Base-by-base conservation (phyloP, 2,888 invertebrate genomes). In the Frankliniella intonsa region DNA sequence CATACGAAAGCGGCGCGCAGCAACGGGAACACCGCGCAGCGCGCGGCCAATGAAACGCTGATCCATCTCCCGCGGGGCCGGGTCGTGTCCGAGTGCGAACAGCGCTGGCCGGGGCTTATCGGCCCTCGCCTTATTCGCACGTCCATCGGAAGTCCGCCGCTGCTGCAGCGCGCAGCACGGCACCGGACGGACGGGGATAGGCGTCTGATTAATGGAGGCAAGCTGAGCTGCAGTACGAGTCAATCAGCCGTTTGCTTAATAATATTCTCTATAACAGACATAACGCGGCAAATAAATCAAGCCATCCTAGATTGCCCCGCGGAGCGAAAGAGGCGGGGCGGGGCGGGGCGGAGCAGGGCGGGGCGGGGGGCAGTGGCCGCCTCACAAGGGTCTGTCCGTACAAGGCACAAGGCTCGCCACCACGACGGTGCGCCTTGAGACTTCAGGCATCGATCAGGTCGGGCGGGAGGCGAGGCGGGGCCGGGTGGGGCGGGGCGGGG, bases 281-380 rank as follows among this genome's bases (percentile, higher is more conserved):
- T 25, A 76, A 76, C 69, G 25, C 69, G 69, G n/a, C 69, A 69
- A 76, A 25, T 76, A 76, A 76, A 76, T 76, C 69, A 76, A n/a
- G 19, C 11, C 69, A 69, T 19, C 69, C 55, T 10, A 38, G 38
- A 38, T 38, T 38, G 38, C 38, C 38, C 38, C 38, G 38, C 38
- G n/a, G n/a, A n/a, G n/a, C n/a, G n/a, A n/a, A n/a, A n/a, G n/a
- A n/a, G n/a, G n/a, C n/a, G 38, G 38, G 38, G 38, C 38, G 38
- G 38, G 38, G 38, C 3, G 38, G 3, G 38, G 38, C 3, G 38
- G 38, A 38, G 38, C n/a, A n/a, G 38, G 38, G 38, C 5, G 38
- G 38, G 38, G 38, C 38, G 38, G 38, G 38, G 38, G 38, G 38
- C 38, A 38, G 38, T 38, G 38, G 38, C 38, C 38, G 14, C 62